Evolutionary conservation across 2,888 invertebrate genomes (phyloP), one percentile per base, ranked within the genome.

Genomic region (Bombylius discolor): DNA sequence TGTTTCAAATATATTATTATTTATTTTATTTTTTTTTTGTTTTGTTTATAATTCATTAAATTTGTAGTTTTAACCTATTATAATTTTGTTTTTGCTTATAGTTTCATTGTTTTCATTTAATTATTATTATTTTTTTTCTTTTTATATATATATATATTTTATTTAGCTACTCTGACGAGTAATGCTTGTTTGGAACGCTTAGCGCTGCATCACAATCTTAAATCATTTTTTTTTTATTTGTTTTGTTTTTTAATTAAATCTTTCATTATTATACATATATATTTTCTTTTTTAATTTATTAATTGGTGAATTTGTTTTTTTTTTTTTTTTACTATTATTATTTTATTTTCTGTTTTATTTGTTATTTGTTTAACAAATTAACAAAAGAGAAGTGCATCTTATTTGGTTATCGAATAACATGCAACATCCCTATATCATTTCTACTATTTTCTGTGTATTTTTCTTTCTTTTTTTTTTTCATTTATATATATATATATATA

Each of bases 101-200:
- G 8, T 5, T 33, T 49, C 13, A 13, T 49, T 4, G 8, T 5
- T 47, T 31, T 47, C 23, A n/a, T 32, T 31, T 33, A 33, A 5
- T 49, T 13, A 9, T 34, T 33, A 14, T 42, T 48, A 31, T 48
- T 48, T 44, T 14, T 23, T 33, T 47, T 45, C 4, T 52, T 49
- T 52, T 42, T 59, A 59, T 53, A 51, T 54, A 53, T 59, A 58
- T 49, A 52, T 58, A 44, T 52, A 31, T 32, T 31, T 53, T 53
- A 36, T 44, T 55, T 55, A 46, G 46, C 55, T 50, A 55, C 39
- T 42, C 39, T 42, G 39, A 11, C 39, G 55, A 55, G 50, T 55
- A 55, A 55, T 55, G 55, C 55, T 55, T 50, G 50, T 55, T 23
- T 50, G 50, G 55, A 55, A 55, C 55, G 55, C 55, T 55, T 50